Evolutionary conservation across 2,888 invertebrate species (phyloP).

Genomic region (Rhodophaea formosa): DNA sequence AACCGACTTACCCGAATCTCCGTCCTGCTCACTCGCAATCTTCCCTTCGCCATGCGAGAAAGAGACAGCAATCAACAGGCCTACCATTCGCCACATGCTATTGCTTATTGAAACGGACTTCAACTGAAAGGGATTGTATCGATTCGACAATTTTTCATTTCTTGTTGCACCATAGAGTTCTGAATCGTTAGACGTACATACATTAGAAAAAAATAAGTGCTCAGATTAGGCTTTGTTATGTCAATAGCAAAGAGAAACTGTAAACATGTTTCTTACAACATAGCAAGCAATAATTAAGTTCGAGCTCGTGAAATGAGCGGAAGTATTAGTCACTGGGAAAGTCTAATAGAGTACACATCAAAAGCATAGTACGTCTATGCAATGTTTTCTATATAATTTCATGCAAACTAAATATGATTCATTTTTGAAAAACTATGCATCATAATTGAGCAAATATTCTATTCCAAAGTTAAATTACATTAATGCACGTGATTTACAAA

Average conservation of each 20-base stretch:
- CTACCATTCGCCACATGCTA: conserved; percentile 26
- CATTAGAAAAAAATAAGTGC: background rate
- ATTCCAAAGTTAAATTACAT: no score
- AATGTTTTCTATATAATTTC: no score
- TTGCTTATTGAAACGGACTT: conserved; percentile 1
- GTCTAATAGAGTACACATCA: no score
- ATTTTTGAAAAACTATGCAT: no score
- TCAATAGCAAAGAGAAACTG: background rate
- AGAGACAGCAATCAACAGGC: conserved; percentile 20
- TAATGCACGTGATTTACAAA: no score
- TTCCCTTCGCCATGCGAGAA: conserved; percentile 21
- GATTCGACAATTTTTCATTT: conserved; percentile 18
- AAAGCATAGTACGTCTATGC: no score
- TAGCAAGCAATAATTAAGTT: background rate
- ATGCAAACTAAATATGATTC: no score
- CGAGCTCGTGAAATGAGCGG: no score
- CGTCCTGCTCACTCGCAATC: conserved; percentile 21
- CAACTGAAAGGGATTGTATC: conserved; percentile 16
- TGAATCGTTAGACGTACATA: background rate
- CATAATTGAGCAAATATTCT: no score
- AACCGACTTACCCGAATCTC: conserved; percentile 24
- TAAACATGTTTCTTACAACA: background rate
- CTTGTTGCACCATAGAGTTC: conserved; percentile 10
- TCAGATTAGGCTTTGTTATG: background rate
- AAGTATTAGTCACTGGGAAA: no score